Conservation (phyloP, 2,797 vertebrate genomes). For the Spatula clypeata region DNA sequence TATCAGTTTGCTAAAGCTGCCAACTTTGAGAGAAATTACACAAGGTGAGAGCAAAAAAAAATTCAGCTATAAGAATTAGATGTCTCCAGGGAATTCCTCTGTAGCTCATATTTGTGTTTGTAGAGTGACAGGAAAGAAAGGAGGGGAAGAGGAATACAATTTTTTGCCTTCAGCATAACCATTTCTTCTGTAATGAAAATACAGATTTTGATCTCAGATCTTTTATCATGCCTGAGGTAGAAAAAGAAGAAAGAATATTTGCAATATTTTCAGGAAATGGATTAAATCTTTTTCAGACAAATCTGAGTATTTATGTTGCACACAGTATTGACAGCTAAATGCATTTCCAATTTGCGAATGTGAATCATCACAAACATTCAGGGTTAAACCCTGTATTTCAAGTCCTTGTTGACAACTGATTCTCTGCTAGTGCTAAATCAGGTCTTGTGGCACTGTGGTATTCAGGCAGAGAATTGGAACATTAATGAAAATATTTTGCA, state of each 20-base stretch:
- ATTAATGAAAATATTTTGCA: slow-evolving; percentile 11
- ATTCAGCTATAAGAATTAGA: not conserved
- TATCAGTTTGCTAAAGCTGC: not conserved
- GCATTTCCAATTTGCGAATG: not conserved
- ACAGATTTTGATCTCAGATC: not conserved
- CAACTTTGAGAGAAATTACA: not conserved
- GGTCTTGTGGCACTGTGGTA: not conserved
- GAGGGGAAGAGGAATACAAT: not conserved
- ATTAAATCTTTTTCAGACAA: not conserved
- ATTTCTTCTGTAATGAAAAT: not conserved
- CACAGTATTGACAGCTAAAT: not conserved
- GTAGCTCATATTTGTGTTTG: not conserved
- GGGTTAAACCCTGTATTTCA: not conserved
- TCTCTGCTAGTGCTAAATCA: slow-evolving; percentile 9
- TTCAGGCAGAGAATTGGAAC: not conserved
- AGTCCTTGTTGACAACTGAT: not conserved
- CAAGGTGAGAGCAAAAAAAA: not conserved
- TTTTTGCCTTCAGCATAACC: not conserved
- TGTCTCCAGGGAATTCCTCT: not conserved
- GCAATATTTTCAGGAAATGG: not conserved
- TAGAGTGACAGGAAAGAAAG: not conserved
- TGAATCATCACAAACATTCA: not conserved
- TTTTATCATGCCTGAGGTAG: not conserved
- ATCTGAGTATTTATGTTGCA: not conserved
- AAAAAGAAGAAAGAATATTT: not conserved